These are phyloP conservation scores for Apis laboriosa DNA, from an alignment of 1,140 invertebrate species.

Conservation along the genomic window DNA sequence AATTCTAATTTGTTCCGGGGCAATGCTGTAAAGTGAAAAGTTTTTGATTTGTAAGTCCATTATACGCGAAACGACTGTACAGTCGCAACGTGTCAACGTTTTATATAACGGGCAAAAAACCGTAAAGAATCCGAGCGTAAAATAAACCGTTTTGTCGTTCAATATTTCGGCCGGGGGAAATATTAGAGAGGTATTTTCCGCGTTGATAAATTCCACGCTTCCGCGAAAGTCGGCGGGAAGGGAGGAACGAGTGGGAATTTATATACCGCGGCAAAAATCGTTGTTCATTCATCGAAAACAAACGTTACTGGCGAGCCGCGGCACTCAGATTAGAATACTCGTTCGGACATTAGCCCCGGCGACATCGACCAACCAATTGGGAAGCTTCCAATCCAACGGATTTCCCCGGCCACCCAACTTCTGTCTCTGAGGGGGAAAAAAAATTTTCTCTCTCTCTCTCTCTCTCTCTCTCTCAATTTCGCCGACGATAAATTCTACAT, in stretches of 20 bases:
- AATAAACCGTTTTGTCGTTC: background rate
- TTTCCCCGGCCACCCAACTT: background rate
- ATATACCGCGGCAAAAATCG: background rate
- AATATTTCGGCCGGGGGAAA: background rate
- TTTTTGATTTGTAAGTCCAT: too few relatives aligned
- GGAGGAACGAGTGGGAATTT: background rate
- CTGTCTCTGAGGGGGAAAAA: background rate
- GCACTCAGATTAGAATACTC: constrained; percentile 23
- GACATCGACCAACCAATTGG: constrained; percentile 1
- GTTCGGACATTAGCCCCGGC: constrained; percentile 26
- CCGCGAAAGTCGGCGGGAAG: too few relatives aligned
- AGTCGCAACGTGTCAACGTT: too few relatives aligned
- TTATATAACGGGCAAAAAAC: too few relatives aligned
- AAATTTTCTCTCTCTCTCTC: background rate
- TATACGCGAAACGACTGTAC: too few relatives aligned
- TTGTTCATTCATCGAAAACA: background rate
- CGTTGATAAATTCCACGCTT: background rate
- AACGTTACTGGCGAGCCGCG: background rate
- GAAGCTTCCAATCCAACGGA: constrained; percentile 16
- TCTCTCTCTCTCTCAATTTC: too few relatives aligned
- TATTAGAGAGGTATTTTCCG: background rate
- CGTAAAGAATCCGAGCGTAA: background rate
- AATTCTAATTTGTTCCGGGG: too few relatives aligned
- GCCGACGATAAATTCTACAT: background rate
- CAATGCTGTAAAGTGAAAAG: too few relatives aligned